These are phyloP conservation scores for Pseudonaja textilis DNA, from an alignment of 2,113 vertebrate genomes.

Conservation along the genomic window DNA sequence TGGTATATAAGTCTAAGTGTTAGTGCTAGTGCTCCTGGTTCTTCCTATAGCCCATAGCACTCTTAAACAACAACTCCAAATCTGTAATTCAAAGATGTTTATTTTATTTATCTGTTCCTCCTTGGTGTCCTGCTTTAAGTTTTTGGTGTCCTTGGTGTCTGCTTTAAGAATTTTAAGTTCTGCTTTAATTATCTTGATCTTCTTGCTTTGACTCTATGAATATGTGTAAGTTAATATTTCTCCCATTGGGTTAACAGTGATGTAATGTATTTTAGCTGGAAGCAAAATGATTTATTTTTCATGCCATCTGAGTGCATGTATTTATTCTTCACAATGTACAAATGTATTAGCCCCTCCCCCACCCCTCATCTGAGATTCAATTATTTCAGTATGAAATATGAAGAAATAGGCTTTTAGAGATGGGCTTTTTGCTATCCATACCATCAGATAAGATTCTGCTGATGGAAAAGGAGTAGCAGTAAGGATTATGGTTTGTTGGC, in stretches of 20 bases:
- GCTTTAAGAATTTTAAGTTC: neutral
- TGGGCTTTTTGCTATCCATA: neutral
- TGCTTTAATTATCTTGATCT: neutral
- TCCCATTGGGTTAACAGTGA: neutral
- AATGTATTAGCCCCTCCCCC: neutral
- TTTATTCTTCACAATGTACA: neutral
- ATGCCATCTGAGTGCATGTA: neutral
- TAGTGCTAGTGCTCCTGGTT: neutral
- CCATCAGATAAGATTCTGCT: neutral
- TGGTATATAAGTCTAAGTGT: too few species aligned
- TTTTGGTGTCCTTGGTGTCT: neutral
- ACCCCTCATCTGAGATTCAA: neutral
- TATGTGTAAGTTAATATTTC: neutral
- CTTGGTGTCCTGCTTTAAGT: neutral
- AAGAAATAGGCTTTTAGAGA: neutral
- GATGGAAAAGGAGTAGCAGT: neutral
- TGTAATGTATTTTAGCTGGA: neutral
- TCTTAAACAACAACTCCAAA: neutral
- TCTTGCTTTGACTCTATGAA: neutral
- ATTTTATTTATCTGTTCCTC: neutral
- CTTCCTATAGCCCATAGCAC: neutral
- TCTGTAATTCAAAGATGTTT: neutral
- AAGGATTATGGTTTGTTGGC: neutral
- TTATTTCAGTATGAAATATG: neutral
- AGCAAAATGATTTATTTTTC: neutral